phyloP scores from a whole-genome alignment of 2,888 invertebrate genomes.

The Lasioglossum morio region DNA sequence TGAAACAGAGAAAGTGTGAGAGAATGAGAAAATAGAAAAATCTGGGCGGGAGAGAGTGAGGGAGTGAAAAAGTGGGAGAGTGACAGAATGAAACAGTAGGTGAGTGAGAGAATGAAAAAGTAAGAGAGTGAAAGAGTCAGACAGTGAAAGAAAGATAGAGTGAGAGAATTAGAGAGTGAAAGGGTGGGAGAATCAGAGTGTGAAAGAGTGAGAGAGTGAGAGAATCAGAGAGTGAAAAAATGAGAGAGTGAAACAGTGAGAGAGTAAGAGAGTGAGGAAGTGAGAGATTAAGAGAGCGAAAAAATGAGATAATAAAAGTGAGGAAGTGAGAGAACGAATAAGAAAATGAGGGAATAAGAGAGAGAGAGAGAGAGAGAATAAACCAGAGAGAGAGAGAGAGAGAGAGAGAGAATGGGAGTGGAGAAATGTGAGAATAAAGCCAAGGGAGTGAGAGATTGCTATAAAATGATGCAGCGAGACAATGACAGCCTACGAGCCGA shows the following conservation, averaged over 20 bases:
- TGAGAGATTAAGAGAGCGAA: too few species aligned
- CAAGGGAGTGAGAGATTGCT: neutral
- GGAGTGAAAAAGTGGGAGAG: neutral
- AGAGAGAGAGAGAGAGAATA: neutral
- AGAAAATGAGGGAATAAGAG: neutral
- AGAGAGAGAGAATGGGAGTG: neutral
- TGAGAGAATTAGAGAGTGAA: too few species aligned
- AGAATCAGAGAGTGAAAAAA: too few species aligned
- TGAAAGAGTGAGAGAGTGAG: too few species aligned
- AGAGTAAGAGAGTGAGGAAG: too few species aligned
- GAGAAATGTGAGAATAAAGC: neutral
- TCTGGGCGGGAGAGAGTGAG: neutral
- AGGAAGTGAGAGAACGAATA: too few species aligned
- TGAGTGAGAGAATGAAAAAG: neutral
- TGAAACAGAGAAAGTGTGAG: neutral
- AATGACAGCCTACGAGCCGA: neutral
- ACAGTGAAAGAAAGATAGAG: neutral
- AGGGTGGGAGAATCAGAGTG: too few species aligned
- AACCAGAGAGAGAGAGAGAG: neutral
- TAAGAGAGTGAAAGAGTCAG: neutral
- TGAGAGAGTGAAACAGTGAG: too few species aligned
- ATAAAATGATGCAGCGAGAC: neutral
- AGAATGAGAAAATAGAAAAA: neutral
- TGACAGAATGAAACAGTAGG: neutral
- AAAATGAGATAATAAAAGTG: neutral